Evolutionary conservation across 2,888 invertebrate genomes (phyloP).

Genomic region (Cephalotes varians): DNA sequence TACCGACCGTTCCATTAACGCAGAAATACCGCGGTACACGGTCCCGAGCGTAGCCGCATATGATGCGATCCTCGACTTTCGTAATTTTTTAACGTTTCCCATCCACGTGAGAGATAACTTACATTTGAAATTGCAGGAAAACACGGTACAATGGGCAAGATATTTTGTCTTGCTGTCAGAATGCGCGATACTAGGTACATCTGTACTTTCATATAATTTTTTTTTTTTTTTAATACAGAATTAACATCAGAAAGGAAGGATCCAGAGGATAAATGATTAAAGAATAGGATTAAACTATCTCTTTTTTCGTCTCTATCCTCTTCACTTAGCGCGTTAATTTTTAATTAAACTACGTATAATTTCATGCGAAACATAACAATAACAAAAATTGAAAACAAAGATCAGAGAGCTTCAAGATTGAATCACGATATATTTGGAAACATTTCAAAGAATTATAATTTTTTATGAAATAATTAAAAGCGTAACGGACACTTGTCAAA

Average conservation of each 20-base stretch:
- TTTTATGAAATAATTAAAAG: neutral
- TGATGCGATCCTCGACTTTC: conserved; percentile 11
- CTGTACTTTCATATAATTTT: neutral
- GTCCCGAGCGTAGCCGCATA: neutral
- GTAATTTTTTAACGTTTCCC: conserved; percentile 17
- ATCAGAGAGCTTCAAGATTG: neutral
- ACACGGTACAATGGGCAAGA: neutral
- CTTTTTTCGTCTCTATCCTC: neutral
- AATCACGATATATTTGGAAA: neutral
- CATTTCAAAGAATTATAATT: neutral
- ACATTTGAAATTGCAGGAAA: neutral
- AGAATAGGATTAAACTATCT: too few species aligned
- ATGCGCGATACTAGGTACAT: neutral
- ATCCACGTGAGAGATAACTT: neutral
- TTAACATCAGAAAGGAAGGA: neutral
- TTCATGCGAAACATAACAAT: neutral
- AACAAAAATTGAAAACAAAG: neutral
- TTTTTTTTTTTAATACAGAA: neutral
- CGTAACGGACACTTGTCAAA: neutral
- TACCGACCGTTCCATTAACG: conserved; percentile 45
- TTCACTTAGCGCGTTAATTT: neutral
- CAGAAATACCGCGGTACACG: conserved; percentile 23
- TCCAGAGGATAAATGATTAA: neutral
- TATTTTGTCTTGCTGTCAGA: neutral
- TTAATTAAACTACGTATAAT: neutral